Evolutionary conservation across 1,140 invertebrate genomes (phyloP).

Genomic region (Triops cancriformis): DNA sequence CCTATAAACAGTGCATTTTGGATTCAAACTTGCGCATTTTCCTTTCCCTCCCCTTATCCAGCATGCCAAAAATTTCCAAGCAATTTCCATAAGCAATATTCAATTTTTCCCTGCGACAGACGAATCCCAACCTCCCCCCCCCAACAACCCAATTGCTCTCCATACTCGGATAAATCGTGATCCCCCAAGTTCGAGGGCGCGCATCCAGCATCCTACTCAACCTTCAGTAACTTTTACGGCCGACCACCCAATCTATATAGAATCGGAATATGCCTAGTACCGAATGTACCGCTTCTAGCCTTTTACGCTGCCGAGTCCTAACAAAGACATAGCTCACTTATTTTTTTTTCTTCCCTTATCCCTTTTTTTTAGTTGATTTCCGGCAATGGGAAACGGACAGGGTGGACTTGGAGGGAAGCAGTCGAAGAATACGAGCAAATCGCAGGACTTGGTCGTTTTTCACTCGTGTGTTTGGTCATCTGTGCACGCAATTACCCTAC

Average conservation of each 20-base stretch:
- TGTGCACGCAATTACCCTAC: conserved; percentile 12
- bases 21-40: background rate
- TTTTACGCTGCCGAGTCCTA: background rate
- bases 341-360: background rate
- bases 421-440: background rate
- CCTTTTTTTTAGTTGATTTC: background rate
- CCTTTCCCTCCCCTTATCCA: background rate
- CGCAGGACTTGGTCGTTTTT: background rate
- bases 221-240: background rate
- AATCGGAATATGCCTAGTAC: background rate
- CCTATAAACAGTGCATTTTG: background rate
- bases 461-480: conserved; percentile 12
- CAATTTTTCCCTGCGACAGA: background rate
- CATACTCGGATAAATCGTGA: background rate
- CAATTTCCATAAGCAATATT: conserved; percentile 14
- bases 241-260: conserved; percentile 10
- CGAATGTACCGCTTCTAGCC: background rate
- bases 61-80: background rate
- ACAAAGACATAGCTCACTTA: background rate
- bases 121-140: background rate
- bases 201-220: background rate
- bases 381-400: background rate
- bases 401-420: background rate
- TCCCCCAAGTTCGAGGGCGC: background rate
- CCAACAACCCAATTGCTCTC: background rate